phyloP scores from a whole-genome alignment of 2,113 vertebrate species.

The Coryphaenoides rupestris region DNA sequence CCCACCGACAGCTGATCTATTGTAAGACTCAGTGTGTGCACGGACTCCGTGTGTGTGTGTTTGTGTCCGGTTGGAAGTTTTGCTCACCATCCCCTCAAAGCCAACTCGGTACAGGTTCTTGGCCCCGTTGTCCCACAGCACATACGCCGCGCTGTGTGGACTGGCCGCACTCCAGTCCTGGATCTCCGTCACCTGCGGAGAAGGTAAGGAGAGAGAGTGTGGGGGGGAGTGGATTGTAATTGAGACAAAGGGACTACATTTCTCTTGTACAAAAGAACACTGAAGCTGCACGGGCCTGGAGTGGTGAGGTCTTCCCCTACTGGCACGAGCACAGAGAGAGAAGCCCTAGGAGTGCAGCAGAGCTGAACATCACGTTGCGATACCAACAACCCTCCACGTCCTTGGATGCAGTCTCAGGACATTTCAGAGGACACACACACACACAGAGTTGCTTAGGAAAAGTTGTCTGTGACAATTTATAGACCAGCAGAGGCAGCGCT shows the following conservation, averaged over 20 bases:
- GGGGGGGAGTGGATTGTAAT: no score
- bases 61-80: constrained; percentile 41
- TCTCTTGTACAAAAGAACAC: no score
- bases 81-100: constrained; percentile 98
- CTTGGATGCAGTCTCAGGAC: not conserved
- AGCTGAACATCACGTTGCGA: no score
- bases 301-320: no score
- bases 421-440: not conserved
- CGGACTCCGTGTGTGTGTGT: constrained; percentile 3
- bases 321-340: no score
- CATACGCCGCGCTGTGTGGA: constrained; percentile 96
- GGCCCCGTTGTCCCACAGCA: constrained; percentile 98
- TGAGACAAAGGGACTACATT: no score
- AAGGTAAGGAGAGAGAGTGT: not conserved
- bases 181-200: constrained; percentile 92
- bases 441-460: no score
- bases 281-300: no score
- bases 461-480: no score
- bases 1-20: constrained; percentile 56
- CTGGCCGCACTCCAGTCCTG: constrained; percentile 98
- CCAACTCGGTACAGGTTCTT: constrained; percentile 99
- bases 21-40: constrained; percentile 25
- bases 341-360: no score
- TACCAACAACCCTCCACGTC: no score
- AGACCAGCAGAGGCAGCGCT: no score